Base-by-base conservation (phyloP, 2,113 vertebrate genomes). In the Tragelaphus buxtoni region DNA sequence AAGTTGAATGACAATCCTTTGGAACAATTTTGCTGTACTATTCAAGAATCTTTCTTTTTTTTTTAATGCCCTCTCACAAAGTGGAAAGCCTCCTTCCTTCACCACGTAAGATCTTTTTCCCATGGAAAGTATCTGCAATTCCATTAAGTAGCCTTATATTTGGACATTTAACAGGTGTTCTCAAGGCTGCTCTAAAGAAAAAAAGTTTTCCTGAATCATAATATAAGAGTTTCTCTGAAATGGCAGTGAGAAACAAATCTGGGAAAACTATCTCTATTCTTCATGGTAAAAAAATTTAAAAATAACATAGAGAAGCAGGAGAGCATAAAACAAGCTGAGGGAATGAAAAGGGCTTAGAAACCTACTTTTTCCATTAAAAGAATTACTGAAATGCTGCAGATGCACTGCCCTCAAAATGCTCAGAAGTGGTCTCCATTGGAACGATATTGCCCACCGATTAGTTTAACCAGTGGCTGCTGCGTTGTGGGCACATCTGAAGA, bases 1-100 rank as follows among this genome's bases (percentile, higher is more conserved):
- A 65, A 53, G n/a, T 22, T 32, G 28, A 56, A 22, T 5, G 6
- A 42, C 20, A 90, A 51, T 18, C 35, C 11, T 85, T 95, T 95
- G 81, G 69, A 35, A 22, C 42, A 92, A 28, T 61, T 86, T 96
- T 60, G 28, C 83, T 88, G 0, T 56, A 60, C 26, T 81, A 90
- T 69, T 92, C 87, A 94, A 88, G 2, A 61, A 63, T 35, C 4
- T 39, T 14, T 80, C n/a, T 80, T 72, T 86, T 42, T 89, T 60
- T 10, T 61, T 24, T 56, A 77, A 4, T 5, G 18, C 26, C 26
- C 20, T 58, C 6, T 74, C 56, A 39, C 81, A 95, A 94, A 60
- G 0, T 17, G 11, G 28, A 81, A 93, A 91, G 20, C 5, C n/a
- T 13, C 24, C 5, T 6, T 69, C 35, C 24, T 63, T 55, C 26